These are phyloP conservation scores for Tenthredo notha DNA, from an alignment of 2,888 invertebrate genomes.

Conservation along the genomic window DNA sequence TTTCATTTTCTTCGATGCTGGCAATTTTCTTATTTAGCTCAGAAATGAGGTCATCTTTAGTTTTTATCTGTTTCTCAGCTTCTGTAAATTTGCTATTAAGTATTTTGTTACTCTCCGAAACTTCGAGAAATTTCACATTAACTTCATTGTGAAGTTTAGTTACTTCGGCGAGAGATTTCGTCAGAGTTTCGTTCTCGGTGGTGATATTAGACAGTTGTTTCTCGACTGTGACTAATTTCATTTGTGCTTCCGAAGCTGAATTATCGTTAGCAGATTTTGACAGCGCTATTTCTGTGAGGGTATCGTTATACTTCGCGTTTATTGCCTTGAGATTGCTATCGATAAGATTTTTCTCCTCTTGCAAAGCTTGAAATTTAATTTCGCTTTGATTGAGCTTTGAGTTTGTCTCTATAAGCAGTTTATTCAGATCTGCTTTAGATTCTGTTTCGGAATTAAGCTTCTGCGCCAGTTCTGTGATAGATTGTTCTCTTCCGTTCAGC, in stretches of 20 bases:
- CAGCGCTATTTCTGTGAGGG: constrained; percentile 58
- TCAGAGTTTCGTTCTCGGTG: constrained; percentile 56
- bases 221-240: constrained; percentile 56
- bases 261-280: constrained; percentile 59
- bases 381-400: constrained; percentile 61
- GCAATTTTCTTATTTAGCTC: constrained; percentile 77
- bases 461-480: constrained; percentile 78
- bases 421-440: constrained; percentile 63
- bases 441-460: constrained; percentile 61
- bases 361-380: constrained; percentile 77
- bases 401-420: constrained; percentile 64
- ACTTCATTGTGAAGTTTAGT: constrained; percentile 58
- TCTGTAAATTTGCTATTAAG: constrained; percentile 52
- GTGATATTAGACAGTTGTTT: constrained; percentile 49
- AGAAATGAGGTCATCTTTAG: constrained; percentile 56
- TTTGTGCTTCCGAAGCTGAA: constrained; percentile 59
- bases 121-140: constrained; percentile 56
- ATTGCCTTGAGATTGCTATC: constrained; percentile 79
- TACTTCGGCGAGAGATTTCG: constrained; percentile 53
- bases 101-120: constrained; percentile 55
- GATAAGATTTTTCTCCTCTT: constrained; percentile 78
- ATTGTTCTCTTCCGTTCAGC: constrained; percentile 67
- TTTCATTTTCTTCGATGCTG: constrained; percentile 78
- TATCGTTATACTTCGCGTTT: constrained; percentile 61
- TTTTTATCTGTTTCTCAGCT: constrained; percentile 54